Evolutionary conservation across 2,113 vertebrate species (phyloP).

Genomic region (Stigmatopora nigra): DNA sequence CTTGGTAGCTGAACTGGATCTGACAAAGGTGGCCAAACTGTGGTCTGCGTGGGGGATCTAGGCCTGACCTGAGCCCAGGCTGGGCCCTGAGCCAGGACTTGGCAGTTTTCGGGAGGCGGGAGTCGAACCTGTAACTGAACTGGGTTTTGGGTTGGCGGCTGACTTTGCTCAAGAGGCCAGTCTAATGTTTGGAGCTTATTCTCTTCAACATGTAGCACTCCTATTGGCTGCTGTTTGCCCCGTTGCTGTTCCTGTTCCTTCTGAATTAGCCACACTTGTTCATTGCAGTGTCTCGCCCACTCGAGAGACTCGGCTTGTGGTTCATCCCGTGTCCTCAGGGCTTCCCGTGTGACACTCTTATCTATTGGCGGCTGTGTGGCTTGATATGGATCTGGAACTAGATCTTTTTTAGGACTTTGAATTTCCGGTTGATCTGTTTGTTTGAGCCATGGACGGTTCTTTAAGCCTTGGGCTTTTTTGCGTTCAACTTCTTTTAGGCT

Average conservation of each 20-base stretch:
- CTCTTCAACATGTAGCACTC: constrained; percentile 10
- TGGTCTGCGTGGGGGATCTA: constrained; percentile 17
- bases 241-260: constrained; percentile 10
- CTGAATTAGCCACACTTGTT: constrained; percentile 8
- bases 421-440: constrained; percentile 32
- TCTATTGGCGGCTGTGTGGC: constrained; percentile 10
- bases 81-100: constrained; percentile 33
- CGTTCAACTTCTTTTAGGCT: constrained; percentile 43
- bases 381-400: constrained; percentile 8
- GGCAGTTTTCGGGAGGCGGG: constrained; percentile 16
- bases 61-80: constrained; percentile 35
- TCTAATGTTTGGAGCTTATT: constrained; percentile 4
- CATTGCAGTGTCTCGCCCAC: constrained; percentile 13
- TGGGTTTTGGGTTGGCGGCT: constrained; percentile 13
- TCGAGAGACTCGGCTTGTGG: not conserved
- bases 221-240: constrained; percentile 1
- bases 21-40: constrained; percentile 31
- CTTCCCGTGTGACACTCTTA: constrained; percentile 11
- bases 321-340: constrained; percentile 2
- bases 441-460: constrained; percentile 70
- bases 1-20: constrained; percentile 46
- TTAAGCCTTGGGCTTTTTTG: constrained; percentile 53
- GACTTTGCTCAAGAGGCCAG: constrained; percentile 24
- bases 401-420: constrained; percentile 6
- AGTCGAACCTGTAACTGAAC: constrained; percentile 20